Evolutionary conservation across 1,140 invertebrate species (phyloP), one percentile per base, ranked within the genome.

Genomic region (Bombus waltoni): DNA sequence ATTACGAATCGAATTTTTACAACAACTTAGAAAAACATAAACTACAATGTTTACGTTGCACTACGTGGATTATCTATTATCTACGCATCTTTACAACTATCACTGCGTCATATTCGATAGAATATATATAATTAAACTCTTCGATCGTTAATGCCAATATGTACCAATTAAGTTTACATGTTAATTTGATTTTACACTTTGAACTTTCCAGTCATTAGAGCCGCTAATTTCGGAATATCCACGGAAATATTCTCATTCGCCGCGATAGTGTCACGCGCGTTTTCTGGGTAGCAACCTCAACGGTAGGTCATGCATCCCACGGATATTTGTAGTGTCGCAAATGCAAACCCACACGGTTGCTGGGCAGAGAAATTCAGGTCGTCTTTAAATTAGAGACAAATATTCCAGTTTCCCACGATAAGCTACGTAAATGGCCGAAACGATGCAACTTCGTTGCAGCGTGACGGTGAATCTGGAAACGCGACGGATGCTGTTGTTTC

Each of bases 371-470:
- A 57, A 83, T 83, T 77, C 76, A 70, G 74, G 74, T 71, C 82
- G 82, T 35, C 65, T 78, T 83, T 78, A 83, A 83, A 83, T 78
- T 83, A 71, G 47, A 78, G 62, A 40, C 44, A 83, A 83, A 78
- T 78, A 83, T 77, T 68, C 82, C 47, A 13, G 44, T 57, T 77
- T 47, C 38, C 62, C 22, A 35, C 74, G 74, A 83, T 70, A 70
- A 83, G 40, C 65, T 65, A 75, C 38, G 59, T 38, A 47, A 82
- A 82, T 44, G 13, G 71, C 65, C 32, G n/a, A 40, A 40, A 62
- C 53, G 22, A 11, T 6, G 57, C 38, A 35, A 82, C 57, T 82
- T 47, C 6, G 71, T 68, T 35, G 65, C 65, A 66, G 66, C n/a
- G 40, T 6, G n/a, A 32, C 40, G 28, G 28, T 11, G n/a, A 44